Conservation (phyloP, 2,797 vertebrate species). For the Anas bahamensis region DNA sequence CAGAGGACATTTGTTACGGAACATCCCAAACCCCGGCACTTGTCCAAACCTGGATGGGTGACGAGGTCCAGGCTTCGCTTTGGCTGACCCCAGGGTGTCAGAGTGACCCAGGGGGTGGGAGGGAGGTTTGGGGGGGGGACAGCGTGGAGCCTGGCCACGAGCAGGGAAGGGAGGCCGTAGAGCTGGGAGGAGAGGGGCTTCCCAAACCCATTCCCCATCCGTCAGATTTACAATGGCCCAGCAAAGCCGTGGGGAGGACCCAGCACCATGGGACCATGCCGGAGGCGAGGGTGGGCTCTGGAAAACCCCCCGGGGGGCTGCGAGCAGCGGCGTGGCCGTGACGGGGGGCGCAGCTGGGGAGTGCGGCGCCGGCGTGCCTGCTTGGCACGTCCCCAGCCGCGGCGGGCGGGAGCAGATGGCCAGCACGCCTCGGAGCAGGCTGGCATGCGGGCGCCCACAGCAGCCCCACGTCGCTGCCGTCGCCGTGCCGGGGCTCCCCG, state of each 20-base stretch:
- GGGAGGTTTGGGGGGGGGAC: rapidly evolving
- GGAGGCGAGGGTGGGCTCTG: not conserved
- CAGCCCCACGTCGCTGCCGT: not conserved
- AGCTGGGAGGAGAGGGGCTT: not conserved
- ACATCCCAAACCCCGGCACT: slow-evolving; percentile 50
- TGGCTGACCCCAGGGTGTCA: not conserved
- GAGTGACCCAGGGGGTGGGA: too few species aligned
- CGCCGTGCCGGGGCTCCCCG: slow-evolving; percentile 21
- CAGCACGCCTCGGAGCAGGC: slow-evolving; percentile 67
- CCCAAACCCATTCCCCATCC: too few species aligned
- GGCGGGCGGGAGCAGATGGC: slow-evolving; percentile 70
- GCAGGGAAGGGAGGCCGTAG: not conserved
- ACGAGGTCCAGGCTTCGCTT: slow-evolving; percentile 41
- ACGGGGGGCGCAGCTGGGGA: slow-evolving; percentile 64
- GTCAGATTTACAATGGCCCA: not conserved
- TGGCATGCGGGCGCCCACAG: slow-evolving; percentile 64
- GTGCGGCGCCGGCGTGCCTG: slow-evolving; percentile 28
- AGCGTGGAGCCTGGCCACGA: not conserved
- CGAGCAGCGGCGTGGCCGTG: not conserved
- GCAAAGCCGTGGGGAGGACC: not conserved
- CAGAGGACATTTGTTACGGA: slow-evolving; percentile 56
- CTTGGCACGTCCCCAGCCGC: slow-evolving; percentile 59
- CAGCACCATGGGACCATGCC: rapidly evolving
- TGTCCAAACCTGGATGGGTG: slow-evolving; percentile 65
- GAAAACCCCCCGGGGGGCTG: not conserved